These are phyloP conservation scores for Dermolepida albohirtum DNA, from an alignment of 2,888 invertebrate species.

Conservation along the genomic window DNA sequence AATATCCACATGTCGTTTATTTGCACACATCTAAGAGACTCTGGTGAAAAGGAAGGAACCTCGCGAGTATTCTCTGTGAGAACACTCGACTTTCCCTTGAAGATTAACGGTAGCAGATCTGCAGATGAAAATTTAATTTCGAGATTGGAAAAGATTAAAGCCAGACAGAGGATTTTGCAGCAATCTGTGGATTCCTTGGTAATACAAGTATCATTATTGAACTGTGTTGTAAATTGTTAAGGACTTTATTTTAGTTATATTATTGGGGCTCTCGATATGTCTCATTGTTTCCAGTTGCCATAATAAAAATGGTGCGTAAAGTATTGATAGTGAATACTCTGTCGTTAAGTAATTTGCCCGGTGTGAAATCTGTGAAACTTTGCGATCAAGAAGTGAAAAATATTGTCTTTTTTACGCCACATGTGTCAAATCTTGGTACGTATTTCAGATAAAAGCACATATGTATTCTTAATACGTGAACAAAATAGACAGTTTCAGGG, in stretches of 20 bases:
- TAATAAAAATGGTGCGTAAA: slow-evolving; percentile 3
- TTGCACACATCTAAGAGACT: background rate
- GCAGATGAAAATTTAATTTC: slow-evolving; percentile 1
- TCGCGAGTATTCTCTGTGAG: background rate
- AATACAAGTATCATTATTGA: slow-evolving; percentile 12
- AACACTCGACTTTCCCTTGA: slow-evolving; percentile 2
- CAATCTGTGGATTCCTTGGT: slow-evolving; percentile 41
- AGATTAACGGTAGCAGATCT: background rate
- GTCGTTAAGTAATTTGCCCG: slow-evolving; percentile 40
- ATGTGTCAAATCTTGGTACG: slow-evolving; percentile 32
- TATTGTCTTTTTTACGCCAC: slow-evolving; percentile 39
- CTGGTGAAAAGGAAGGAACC: too few relatives aligned
- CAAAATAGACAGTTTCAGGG: too few relatives aligned
- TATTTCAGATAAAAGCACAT: too few relatives aligned
- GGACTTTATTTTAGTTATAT: slow-evolving; percentile 24
- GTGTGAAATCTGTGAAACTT: slow-evolving; percentile 28
- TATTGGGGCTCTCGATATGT: slow-evolving; percentile 22
- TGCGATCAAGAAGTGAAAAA: slow-evolving; percentile 27
- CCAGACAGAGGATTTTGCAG: slow-evolving; percentile 10
- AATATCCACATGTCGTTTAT: slow-evolving; percentile 36
- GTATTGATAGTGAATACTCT: slow-evolving; percentile 7
- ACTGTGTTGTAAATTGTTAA: background rate
- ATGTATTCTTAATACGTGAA: too few relatives aligned
- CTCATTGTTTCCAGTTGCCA: slow-evolving; percentile 26
- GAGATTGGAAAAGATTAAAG: slow-evolving; percentile 1